Evolutionary conservation across 2,888 invertebrate genomes (phyloP), one percentile per base, ranked within the genome.

Genomic region (Synanthedon andrenaeformis): DNA sequence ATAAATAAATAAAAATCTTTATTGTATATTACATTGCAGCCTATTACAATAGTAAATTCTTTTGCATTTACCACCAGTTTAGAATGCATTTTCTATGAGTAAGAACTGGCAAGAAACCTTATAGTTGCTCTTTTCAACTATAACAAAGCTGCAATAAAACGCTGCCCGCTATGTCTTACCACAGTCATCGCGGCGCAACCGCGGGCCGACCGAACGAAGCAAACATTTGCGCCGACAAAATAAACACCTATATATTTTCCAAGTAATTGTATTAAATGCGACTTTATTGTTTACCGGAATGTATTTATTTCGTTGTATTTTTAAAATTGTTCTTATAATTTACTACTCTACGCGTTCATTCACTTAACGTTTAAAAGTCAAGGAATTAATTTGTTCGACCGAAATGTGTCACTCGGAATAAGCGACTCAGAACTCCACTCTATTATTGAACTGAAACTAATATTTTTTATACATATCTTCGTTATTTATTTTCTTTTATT

Each of bases 261-360:
- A 66, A 69, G 81, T 83, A 83, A 83, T 83, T 82, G 82, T 81
- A 82, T 82, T 82, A 82, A 82, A 82, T 74, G 81, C 74, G 80
- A 79, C 80, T 80, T 82, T 83, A 83, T 79, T 79, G 82, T 77
- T 74, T 70, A 59, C 63, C 64, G 60, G 59, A 69, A 73, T 69
- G 72, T 74, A 76, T 74, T 74, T 69, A 68, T 69, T 69, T 64
- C 66, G 58, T 67, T 69, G 74, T 79, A 74, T 74, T 75, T 80
- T 79, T 77, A 62, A 61, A 62, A 69, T 67, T 62, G 66, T 61
- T 53, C 58, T 56, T 67, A 63, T 72, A 72, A 70, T 70, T 69
- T 62, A 53, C 49, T 49, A 19, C 53, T 42, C 45, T 54, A 57
- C 61, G 52, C 59, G 60, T 64, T 63, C 61, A 62, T 64, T 63